A percentile compares a stretch with the other conserved stretches of the same genome.
phyloP scores from a whole-genome alignment of 2,888 invertebrate genomes.

The Caenorhabditis sp. region DNA sequence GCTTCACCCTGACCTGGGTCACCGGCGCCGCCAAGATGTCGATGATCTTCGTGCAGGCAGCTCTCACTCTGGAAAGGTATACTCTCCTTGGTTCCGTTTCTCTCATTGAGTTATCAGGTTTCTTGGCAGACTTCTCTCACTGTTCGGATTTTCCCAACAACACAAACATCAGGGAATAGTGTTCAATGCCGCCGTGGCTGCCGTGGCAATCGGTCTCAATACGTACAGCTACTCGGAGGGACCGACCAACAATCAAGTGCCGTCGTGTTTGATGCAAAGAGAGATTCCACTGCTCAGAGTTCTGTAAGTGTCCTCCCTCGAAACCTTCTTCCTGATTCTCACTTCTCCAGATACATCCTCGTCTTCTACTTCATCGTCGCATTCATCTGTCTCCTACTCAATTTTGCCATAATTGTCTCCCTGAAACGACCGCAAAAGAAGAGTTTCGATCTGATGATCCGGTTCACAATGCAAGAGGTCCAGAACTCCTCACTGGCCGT shows the following conservation, averaged over 20 bases:
- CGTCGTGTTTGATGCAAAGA: slow-evolving; percentile 33
- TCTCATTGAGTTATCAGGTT: slow-evolving; percentile 11
- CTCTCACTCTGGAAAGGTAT: slow-evolving; percentile 42
- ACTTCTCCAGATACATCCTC: slow-evolving; percentile 32
- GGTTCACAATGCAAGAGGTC: slow-evolving; percentile 31
- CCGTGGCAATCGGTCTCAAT: slow-evolving; percentile 1
- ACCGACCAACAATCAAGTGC: slow-evolving; percentile 7
- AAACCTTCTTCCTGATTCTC: neutral
- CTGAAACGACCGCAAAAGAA: neutral
- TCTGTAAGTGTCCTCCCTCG: slow-evolving; percentile 18
- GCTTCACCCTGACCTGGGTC: slow-evolving; percentile 41
- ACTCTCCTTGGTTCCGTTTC: neutral
- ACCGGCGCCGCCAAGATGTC: slow-evolving; percentile 30
- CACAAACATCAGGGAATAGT: slow-evolving; percentile 15
- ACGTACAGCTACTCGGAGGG: slow-evolving; percentile 39
- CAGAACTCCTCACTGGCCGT: slow-evolving; percentile 44
- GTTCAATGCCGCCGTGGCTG: slow-evolving; percentile 16
- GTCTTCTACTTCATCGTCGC: slow-evolving; percentile 20
- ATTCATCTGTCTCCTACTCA: slow-evolving; percentile 7
- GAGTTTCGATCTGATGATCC: slow-evolving; percentile 29
- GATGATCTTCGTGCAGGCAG: slow-evolving; percentile 38
- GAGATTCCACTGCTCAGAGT: slow-evolving; percentile 36
- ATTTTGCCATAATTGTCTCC: slow-evolving; percentile 13
- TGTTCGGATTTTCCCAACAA: slow-evolving; percentile 1
- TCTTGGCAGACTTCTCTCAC: slow-evolving; percentile 24